Percentiles rank a stretch among this genome's conserved stretches.
Evolutionary conservation across 2,113 vertebrate species (phyloP).

Genomic region (Macquaria australasica): DNA sequence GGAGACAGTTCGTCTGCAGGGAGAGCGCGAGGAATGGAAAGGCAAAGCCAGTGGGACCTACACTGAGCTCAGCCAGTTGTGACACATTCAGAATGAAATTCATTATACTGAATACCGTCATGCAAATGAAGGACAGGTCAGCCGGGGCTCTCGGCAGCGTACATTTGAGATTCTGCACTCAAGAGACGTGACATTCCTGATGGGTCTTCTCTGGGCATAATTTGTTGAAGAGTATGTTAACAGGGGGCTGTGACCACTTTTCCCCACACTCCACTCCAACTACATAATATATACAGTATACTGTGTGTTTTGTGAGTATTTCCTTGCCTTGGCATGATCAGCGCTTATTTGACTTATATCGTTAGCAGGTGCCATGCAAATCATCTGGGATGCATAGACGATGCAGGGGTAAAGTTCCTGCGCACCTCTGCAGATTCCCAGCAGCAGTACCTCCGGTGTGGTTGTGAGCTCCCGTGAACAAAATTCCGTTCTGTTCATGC

Average conservation of each 20-base stretch:
- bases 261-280: background rate
- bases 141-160: background rate
- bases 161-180: slow-evolving; percentile 20
- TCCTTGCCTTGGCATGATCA: background rate
- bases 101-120: slow-evolving; percentile 39
- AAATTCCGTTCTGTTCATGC: background rate
- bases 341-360: background rate
- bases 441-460: background rate
- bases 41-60: slow-evolving; percentile 10
- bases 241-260: background rate
- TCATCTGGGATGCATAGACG: background rate
- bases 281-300: background rate
- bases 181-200: background rate
- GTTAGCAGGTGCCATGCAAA: background rate
- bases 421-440: background rate
- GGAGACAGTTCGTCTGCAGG: slow-evolving; percentile 19
- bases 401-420: background rate
- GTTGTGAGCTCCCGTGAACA: background rate
- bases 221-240: slow-evolving; percentile 22
- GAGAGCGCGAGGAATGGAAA: slow-evolving; percentile 1
- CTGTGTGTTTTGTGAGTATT: background rate
- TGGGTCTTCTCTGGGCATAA: background rate
- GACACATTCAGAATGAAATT: slow-evolving; percentile 52
- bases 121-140: slow-evolving; percentile 59
- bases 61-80: slow-evolving; percentile 50